A percentile compares a stretch with the other conserved stretches of the same genome.
Conservation (phyloP, 2,888 invertebrate species). For the Erebia ligea region DNA sequence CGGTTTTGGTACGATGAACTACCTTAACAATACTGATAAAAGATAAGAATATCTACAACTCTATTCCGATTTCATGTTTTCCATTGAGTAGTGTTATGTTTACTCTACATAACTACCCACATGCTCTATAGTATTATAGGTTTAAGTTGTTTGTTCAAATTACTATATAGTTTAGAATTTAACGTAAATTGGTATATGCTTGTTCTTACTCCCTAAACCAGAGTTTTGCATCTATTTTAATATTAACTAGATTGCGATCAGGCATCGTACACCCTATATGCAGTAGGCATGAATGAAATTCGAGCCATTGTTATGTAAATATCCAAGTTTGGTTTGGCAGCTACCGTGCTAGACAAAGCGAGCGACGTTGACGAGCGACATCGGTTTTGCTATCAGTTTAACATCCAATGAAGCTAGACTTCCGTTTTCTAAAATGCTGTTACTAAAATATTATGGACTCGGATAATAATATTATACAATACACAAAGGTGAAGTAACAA, state of each 20-base stretch:
- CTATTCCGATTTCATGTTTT: too few relatives aligned
- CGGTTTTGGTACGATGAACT: too few relatives aligned
- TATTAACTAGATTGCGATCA: conserved; percentile 37
- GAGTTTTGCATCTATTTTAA: conserved; percentile 38
- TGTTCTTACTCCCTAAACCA: conserved; percentile 21
- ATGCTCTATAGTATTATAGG: neutral
- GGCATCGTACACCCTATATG: conserved; percentile 29
- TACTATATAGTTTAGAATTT: conserved; percentile 4
- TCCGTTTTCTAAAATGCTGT: conserved; percentile 21
- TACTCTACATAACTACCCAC: neutral
- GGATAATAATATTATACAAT: neutral
- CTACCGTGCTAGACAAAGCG: conserved; percentile 79
- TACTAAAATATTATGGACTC: neutral
- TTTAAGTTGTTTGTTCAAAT: neutral
- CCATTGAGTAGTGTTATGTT: neutral
- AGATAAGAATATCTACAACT: too few relatives aligned
- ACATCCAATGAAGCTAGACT: conserved; percentile 48
- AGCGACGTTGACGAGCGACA: conserved; percentile 76
- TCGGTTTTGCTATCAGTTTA: conserved; percentile 70
- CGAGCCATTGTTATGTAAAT: conserved; percentile 80
- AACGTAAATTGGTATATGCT: conserved; percentile 23
- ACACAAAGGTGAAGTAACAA: too few relatives aligned
- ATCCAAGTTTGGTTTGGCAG: conserved; percentile 72
- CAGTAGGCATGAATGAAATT: conserved; percentile 64
- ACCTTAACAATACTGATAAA: too few relatives aligned